Evolutionary conservation across 2,797 vertebrate genomes (phyloP).

Genomic region (Melopsittacus undulatus): DNA sequence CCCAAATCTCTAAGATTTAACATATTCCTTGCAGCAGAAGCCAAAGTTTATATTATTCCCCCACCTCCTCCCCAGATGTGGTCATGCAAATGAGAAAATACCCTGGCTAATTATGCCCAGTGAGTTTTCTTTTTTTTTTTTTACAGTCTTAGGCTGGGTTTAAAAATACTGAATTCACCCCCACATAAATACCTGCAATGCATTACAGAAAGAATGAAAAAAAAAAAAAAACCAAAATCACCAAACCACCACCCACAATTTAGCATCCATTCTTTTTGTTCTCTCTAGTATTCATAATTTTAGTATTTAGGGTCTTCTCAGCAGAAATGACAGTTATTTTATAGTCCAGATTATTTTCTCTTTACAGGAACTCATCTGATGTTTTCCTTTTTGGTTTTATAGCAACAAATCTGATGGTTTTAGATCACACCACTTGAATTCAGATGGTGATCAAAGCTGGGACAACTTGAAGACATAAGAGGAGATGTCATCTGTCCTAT

Average conservation of each 20-base stretch:
- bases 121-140: constrained; percentile 49
- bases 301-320: background rate
- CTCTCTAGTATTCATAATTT: background rate
- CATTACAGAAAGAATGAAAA: background rate
- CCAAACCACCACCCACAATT: background rate
- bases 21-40: constrained; percentile 38
- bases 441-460: background rate
- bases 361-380: background rate
- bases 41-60: background rate
- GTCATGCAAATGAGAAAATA: constrained; percentile 21
- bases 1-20: constrained; percentile 46
- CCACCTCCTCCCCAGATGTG: background rate
- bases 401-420: background rate
- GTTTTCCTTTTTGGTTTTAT: background rate
- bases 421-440: background rate
- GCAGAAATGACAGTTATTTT: background rate
- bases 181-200: background rate
- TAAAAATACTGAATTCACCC: background rate
- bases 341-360: background rate
- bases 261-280: background rate
- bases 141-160: constrained; percentile 7
- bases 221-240: background rate
- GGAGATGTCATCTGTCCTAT: background rate
- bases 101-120: constrained; percentile 48
- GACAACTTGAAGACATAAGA: background rate